Conservation (phyloP, 2,113 vertebrate species). For the Cebus imitator region DNA sequence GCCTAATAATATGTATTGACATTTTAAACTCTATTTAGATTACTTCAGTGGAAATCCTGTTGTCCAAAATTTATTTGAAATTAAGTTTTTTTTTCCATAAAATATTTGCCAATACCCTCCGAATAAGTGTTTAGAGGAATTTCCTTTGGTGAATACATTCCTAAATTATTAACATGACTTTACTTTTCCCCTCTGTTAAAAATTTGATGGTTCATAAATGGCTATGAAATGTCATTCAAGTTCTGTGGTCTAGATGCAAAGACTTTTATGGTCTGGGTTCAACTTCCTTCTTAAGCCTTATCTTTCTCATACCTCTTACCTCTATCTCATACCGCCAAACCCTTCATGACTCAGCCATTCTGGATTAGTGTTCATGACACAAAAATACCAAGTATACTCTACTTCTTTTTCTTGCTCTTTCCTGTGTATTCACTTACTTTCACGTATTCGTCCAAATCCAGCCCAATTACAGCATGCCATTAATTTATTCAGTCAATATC, state of each 20-base stretch:
- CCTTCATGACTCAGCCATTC: not conserved
- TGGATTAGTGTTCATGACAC: not conserved
- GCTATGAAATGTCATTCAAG: conserved; percentile 19
- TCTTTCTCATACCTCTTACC: not conserved
- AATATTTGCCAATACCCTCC: conserved; percentile 18
- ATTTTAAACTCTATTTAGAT: conserved; percentile 1
- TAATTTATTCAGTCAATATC: not conserved
- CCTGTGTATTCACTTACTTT: not conserved
- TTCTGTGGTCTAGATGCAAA: not conserved
- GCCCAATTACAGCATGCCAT: not conserved
- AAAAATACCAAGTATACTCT: not conserved
- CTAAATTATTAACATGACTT: conserved; percentile 36
- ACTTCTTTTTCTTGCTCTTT: not conserved
- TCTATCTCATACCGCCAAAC: not conserved
- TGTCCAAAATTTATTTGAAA: not conserved
- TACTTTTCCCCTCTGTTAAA: conserved; percentile 29
- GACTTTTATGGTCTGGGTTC: not conserved
- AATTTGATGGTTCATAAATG: not conserved
- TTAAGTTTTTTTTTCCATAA: not conserved
- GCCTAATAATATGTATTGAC: not conserved
- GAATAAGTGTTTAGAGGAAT: conserved; percentile 4
- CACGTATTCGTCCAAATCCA: not conserved
- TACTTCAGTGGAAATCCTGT: not conserved
- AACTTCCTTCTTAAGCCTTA: not conserved
- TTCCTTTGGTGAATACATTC: not conserved